phyloP scores from a whole-genome alignment of 2,888 invertebrate genomes.

The Caenorhabditis sulstoni region DNA sequence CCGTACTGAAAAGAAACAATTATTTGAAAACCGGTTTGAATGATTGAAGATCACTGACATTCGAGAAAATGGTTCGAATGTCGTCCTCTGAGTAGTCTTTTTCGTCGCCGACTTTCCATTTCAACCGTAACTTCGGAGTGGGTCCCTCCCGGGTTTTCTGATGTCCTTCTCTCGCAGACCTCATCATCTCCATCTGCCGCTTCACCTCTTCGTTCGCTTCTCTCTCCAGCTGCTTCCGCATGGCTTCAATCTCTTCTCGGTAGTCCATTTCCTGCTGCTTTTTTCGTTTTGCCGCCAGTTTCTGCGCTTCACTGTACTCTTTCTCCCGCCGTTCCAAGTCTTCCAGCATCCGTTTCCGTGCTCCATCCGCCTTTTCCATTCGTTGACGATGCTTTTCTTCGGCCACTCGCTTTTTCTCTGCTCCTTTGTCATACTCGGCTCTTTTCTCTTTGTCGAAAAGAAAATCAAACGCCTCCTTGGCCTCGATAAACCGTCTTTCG shows the following conservation, averaged over 20 bases:
- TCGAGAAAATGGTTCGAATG: constrained; percentile 33
- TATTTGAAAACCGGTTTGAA: not conserved
- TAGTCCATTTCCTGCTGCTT: constrained; percentile 26
- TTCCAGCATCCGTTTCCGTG: constrained; percentile 60
- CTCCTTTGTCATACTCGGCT: constrained; percentile 65
- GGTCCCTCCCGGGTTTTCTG: constrained; percentile 4
- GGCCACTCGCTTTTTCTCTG: constrained; percentile 47
- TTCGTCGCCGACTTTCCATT: constrained; percentile 42
- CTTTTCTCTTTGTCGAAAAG: constrained; percentile 66
- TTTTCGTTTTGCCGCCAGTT: constrained; percentile 37
- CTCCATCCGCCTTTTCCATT: constrained; percentile 68
- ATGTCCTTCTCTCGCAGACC: constrained; percentile 23
- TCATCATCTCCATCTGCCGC: constrained; percentile 36
- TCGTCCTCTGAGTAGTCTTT: constrained; percentile 42
- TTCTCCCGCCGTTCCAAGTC: constrained; percentile 65
- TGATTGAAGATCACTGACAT: constrained; percentile 16
- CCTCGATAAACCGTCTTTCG: constrained; percentile 62
- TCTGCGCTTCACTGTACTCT: constrained; percentile 42
- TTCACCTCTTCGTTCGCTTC: constrained; percentile 66
- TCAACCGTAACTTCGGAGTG: constrained; percentile 41
- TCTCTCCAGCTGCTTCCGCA: constrained; percentile 55
- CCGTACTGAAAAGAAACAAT: constrained; percentile 45
- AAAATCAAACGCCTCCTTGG: constrained; percentile 69
- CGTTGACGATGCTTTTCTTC: constrained; percentile 55
- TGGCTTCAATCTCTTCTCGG: constrained; percentile 61